Base-by-base conservation (phyloP, 2,797 vertebrate genomes). In the Emydoidea blandingii region DNA sequence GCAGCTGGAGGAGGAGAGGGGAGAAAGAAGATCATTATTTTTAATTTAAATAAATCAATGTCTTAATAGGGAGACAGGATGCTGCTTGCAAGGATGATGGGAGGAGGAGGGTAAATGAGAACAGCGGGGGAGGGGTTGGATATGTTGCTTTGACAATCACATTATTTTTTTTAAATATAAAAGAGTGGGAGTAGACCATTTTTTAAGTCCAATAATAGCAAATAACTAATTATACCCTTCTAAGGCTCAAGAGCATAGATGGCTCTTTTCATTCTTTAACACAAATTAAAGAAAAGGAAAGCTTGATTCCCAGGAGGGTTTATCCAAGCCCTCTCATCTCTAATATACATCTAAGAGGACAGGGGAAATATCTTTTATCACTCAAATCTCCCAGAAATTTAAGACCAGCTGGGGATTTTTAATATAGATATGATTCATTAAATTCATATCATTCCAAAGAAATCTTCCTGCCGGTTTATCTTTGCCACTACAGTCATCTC, bases 321-420 rank as follows among this genome's bases (percentile, higher is more conserved):
- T 94, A 97, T 98, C 97, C 94, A 81, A 86, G 97, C 96, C 93
- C 95, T 98, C 98, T 98, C 96, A 86, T 98, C 97, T 98, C 97
- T 97, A 98, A 98, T 97, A 97, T 97, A 98, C 97, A 98, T 98
- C 97, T 98, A 97, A 98, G 98, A 95, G 97, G 98, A 97, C 80
- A 96, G 97, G 93, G 97, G 98, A 98, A 98, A 98, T 98, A 98
- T 98, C 98, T 98, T 98, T 98, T 98, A 98, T 98, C 98, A 97
- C 97, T 98, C 97, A 98, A 98, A 98, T 98, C 98, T 98, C 98
- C 98, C 98, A 98, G 98, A 98, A 98, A 98, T 98, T 98, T 98
- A 98, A 98, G 98, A 98, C 98, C 98, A 98, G 98, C 98, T 98
- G 98, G 98, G 98, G 98, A 94, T 98, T 98, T 98, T 98, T 98